These are phyloP conservation scores for Felis catus DNA, from an alignment of 2,113 vertebrate genomes.

Conservation along the genomic window F.catus_Fca126_mat1.0 CM031416.1:147064501-147065000, in stretches of 20 bases:
- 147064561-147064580: not conserved
- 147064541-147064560: rapidly evolving
- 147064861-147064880: not conserved
- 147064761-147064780: not conserved
- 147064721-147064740: not conserved
- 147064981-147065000: rapidly evolving
- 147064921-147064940: rapidly evolving
- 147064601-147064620: not conserved
- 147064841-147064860: not conserved
- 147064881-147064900: not conserved
- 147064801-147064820: not conserved
- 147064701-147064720: not conserved
- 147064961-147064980: rapidly evolving
- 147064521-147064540: not conserved
- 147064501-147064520: not conserved
- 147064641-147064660: not conserved
- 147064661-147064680: not conserved
- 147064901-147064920: too few relatives aligned
- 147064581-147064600: not conserved
- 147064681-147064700: not conserved
- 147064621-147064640: not conserved
- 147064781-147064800: not conserved
- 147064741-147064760: not conserved
- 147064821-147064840: not conserved
- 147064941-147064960: rapidly evolving